Evolutionary conservation across 2,888 invertebrate species (phyloP).

Genomic region (Bursaphelenchus okinawaensis): DNA sequence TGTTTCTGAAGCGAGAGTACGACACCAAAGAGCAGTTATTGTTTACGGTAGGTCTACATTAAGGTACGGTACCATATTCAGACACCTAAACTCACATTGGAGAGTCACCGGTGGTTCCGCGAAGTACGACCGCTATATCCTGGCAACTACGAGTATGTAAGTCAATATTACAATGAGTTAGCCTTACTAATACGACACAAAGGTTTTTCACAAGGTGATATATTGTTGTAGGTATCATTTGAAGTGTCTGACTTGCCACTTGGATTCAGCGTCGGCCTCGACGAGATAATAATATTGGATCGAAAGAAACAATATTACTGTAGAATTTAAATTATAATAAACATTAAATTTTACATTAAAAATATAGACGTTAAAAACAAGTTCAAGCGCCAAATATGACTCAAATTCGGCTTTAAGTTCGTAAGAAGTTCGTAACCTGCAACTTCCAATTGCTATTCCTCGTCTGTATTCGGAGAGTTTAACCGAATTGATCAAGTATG

Average conservation of each 20-base stretch:
- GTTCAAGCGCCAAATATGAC: too few relatives aligned
- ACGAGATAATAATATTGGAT: conserved; percentile 47
- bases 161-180: conserved; percentile 1
- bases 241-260: conserved; percentile 39
- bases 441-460: too few relatives aligned
- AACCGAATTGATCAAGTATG: too few relatives aligned
- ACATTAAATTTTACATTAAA: neutral
- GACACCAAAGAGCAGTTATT: conserved; percentile 28
- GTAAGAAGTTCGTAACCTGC: too few relatives aligned
- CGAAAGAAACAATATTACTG: conserved; percentile 38
- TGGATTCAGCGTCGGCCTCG: conserved; percentile 45
- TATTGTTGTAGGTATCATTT: conserved; percentile 42
- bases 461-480: too few relatives aligned
- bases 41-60: conserved; percentile 20
- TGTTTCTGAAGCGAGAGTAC: conserved; percentile 31
- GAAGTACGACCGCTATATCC: conserved; percentile 37
- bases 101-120: conserved; percentile 48
- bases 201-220: neutral
- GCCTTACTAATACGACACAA: neutral
- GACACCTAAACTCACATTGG: conserved; percentile 16
- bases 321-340: neutral
- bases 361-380: neutral
- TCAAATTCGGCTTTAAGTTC: too few relatives aligned
- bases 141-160: conserved; percentile 47
- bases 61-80: conserved; percentile 21